phyloP scores from a whole-genome alignment of 2,888 invertebrate species.

The Drosophila austrosaltans region DNA sequence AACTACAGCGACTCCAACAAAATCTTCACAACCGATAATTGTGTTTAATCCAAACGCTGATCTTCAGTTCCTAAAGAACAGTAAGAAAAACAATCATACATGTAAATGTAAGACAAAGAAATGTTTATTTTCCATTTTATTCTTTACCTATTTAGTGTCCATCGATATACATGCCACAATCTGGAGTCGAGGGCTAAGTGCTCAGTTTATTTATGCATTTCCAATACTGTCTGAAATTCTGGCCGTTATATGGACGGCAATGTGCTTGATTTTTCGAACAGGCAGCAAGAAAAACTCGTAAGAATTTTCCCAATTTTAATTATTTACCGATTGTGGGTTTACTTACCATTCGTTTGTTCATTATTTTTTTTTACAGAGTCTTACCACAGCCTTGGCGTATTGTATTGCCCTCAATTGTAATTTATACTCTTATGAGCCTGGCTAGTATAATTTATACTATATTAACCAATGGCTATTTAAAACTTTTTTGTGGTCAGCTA shows the following conservation, averaged over 20 bases:
- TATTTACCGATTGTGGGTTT: background rate
- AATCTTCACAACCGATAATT: slow-evolving; percentile 50
- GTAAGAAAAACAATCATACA: slow-evolving; percentile 45
- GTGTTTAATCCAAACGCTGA: slow-evolving; percentile 67
- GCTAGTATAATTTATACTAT: slow-evolving; percentile 69
- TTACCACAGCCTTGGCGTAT: slow-evolving; percentile 82
- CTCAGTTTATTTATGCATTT: slow-evolving; percentile 79
- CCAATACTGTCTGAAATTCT: slow-evolving; percentile 79
- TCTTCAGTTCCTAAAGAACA: slow-evolving; percentile 69
- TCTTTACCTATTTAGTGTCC: slow-evolving; percentile 54
- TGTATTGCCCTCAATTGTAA: slow-evolving; percentile 78
- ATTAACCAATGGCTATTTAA: slow-evolving; percentile 72
- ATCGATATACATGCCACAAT: slow-evolving; percentile 74
- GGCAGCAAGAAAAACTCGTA: slow-evolving; percentile 79
- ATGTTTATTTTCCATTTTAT: background rate
- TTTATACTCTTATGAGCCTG: slow-evolving; percentile 78
- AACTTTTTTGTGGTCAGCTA: slow-evolving; percentile 69
- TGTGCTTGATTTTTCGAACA: slow-evolving; percentile 80
- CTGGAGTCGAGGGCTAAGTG: slow-evolving; percentile 69
- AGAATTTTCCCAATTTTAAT: slow-evolving; percentile 14
- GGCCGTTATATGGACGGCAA: slow-evolving; percentile 81
- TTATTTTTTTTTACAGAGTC: slow-evolving; percentile 57
- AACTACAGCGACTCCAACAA: slow-evolving; percentile 35
- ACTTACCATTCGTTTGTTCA: background rate
- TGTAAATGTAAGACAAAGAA: background rate